Percentiles rank a stretch among this genome's conserved stretches.
These are phyloP conservation scores for Cataglyphis rosenhaueri DNA, from an alignment of 2,888 invertebrate species.

Conservation along the genomic window DNA sequence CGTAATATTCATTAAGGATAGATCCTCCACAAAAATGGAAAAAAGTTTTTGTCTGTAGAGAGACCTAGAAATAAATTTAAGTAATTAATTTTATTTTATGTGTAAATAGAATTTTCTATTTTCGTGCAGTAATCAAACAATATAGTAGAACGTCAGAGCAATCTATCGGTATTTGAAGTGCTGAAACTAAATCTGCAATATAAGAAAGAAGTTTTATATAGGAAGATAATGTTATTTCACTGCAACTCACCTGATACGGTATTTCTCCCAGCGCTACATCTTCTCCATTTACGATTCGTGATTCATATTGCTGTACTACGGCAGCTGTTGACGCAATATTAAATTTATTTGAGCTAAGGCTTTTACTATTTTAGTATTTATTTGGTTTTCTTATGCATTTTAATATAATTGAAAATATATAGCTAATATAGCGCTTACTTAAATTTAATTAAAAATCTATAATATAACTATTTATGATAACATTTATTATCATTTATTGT, in stretches of 20 bases:
- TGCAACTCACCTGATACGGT: conserved; percentile 72
- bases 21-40: conserved; percentile 75
- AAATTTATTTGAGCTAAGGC: not conserved
- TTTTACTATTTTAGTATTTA: not conserved
- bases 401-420: conserved; percentile 1
- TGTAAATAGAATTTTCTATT: not conserved
- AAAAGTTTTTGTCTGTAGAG: conserved; percentile 55
- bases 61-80: conserved; percentile 61
- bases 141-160: not conserved
- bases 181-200: not conserved
- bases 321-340: conserved; percentile 44
- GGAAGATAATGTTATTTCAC: not conserved
- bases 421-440: not conserved
- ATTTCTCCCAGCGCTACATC: conserved; percentile 71
- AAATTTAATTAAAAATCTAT: not conserved
- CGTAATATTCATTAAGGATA: conserved; percentile 64
- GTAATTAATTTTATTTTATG: not conserved
- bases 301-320: not conserved
- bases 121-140: not conserved
- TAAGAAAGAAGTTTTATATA: conserved; percentile 8
- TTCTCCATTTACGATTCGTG: conserved; percentile 67
- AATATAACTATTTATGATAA: not conserved
- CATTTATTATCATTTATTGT: not conserved
- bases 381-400: not conserved
- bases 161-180: not conserved